Base-by-base conservation (phyloP, 2,888 invertebrate species). In the Amphipoea oculea region DNA sequence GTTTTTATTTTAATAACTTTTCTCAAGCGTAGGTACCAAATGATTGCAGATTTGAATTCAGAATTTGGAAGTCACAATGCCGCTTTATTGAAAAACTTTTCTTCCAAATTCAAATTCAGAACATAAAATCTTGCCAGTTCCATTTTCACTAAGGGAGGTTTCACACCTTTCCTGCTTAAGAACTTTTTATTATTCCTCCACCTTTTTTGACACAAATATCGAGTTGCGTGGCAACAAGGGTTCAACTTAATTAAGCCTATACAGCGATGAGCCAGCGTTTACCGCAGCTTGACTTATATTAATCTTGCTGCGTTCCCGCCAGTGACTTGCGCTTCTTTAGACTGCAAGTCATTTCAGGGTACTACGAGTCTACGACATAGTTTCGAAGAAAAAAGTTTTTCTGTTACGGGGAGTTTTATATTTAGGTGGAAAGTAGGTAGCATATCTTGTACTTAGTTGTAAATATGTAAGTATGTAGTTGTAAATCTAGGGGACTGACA, bases 301-400 rank as follows among this genome's bases (percentile, higher is more conserved):
- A 95, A 95, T 95, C 94, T 92, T 93, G 89, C 90, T 91, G 90
- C 91, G 91, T 94, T 94, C 92, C 93, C 93, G 92, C 89, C 91
- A 90, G 90, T 94, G 95, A 94, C 94, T 94, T 92, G 94, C 93
- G 90, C 83, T 92, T 94, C 89, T 87, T 88, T 23, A 75, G 48
- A 82, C 62, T 91, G 95, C 95, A 94, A 95, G 94, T 95, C 95
- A 95, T 91, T 90, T 80, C 48, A 84, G 90, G 85, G 85, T 84
- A 81, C 85, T 85, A 48, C 45, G 60, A 29, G 91, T 86, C 84
- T 83, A 78, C 84, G 83, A 77, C 76, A 86, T 83, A 85, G 78
- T 83, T 78, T 78, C 65, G 66, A 69, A 78, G 81, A 76, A 84
- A 73, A 85, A 75, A 60, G 29, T 23, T 66, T 73, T 71, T 78